Evolutionary conservation across 2,113 vertebrate genomes (phyloP).

Genomic region (Alaudala cheleensis): DNA sequence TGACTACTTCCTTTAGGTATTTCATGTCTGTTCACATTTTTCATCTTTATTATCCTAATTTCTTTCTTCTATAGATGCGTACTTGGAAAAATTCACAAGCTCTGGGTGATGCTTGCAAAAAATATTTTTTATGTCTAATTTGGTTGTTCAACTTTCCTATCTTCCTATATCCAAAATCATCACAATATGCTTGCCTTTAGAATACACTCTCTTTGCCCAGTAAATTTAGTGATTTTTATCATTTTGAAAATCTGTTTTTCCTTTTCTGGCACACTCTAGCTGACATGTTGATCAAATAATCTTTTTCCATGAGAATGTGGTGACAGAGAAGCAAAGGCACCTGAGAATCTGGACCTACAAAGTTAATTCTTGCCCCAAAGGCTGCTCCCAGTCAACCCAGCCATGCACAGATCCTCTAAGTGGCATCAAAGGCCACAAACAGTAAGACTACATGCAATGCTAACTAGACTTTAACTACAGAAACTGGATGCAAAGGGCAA

Average conservation of each 20-base stretch:
- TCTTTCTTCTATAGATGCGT: neutral
- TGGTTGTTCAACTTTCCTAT: neutral
- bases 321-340: neutral
- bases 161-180: neutral
- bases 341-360: neutral
- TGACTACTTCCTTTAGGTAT: neutral
- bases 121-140: neutral
- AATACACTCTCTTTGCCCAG: neutral
- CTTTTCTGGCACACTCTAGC: neutral
- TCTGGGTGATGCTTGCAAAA: neutral
- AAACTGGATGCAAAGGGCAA: neutral
- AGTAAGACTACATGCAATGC: neutral
- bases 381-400: neutral
- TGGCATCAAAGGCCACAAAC: neutral
- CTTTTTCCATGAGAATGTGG: neutral
- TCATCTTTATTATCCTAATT: neutral
- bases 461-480: neutral
- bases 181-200: neutral
- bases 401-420: neutral
- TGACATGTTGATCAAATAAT: neutral
- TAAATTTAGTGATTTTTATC: neutral
- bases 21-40: neutral
- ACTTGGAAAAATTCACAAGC: neutral
- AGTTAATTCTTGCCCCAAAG: neutral
- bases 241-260: neutral